These are phyloP conservation scores for Anoncus sp. DNA, from an alignment of 2,888 invertebrate species.

Conservation along the genomic window DNA sequence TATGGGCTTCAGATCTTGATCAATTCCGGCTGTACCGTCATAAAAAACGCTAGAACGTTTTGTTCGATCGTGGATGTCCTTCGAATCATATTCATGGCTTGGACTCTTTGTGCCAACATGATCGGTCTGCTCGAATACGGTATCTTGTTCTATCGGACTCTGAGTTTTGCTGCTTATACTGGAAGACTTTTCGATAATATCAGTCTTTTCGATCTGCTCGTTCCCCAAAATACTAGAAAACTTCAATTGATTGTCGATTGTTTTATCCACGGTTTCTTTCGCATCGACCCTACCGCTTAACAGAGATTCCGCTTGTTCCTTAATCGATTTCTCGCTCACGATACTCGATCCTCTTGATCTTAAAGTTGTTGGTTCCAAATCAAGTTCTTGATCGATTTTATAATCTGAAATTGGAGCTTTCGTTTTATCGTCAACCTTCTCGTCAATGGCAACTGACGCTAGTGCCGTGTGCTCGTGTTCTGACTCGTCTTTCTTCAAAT, in stretches of 20 bases:
- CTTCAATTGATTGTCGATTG: conserved; percentile 19
- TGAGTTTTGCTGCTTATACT: conserved; percentile 15
- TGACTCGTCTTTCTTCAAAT: conserved; percentile 17
- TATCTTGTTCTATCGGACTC: conserved; percentile 15
- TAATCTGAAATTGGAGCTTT: neutral
- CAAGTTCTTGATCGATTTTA: conserved; percentile 2
- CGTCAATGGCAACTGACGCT: neutral
- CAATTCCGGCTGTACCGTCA: neutral
- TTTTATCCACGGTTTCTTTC: conserved; percentile 42
- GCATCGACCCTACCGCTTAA: conserved; percentile 2
- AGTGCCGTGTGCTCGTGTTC: conserved; percentile 11
- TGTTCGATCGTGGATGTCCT: neutral
- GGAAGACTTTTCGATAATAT: conserved; percentile 6
- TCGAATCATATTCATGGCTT: neutral
- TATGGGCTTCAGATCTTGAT: neutral
- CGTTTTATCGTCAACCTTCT: conserved; percentile 4
- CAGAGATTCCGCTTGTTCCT: neutral
- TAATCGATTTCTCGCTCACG: conserved; percentile 21
- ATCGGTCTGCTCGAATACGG: neutral
- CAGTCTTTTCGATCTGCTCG: conserved; percentile 1
- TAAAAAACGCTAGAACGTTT: conserved; percentile 8
- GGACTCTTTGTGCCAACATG: conserved; percentile 31
- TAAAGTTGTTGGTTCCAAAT: conserved; percentile 1
- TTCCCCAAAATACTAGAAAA: neutral
- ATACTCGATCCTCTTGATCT: conserved; percentile 11